Base-by-base conservation (phyloP, 1,140 invertebrate genomes). In the Batillaria attramentaria region DNA sequence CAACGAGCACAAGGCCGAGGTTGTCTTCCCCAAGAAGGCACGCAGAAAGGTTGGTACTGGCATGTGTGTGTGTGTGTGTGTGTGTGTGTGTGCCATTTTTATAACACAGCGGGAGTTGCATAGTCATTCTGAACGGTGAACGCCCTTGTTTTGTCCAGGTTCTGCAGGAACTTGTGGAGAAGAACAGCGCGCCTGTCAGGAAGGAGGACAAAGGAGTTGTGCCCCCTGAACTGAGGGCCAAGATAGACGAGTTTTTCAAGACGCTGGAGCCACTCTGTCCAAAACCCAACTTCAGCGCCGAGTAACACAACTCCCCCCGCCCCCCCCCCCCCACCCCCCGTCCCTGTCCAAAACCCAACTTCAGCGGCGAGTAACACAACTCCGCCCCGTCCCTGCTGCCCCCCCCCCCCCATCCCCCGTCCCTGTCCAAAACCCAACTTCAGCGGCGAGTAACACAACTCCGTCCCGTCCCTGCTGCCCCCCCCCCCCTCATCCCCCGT, bases 241-340 rank as follows among this genome's bases (percentile, higher is more conserved):
- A 62, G 28, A 75, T 75, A 13, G 57, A 75, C 39, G 50, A 62
- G 2, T 75, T 75, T 39, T 75, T 41, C 37, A 42, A 65, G 31
- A 62, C 73, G n/a, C 35, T 75, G 50, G 54, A 75, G 31, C 73
- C 73, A 2, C 62, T 39, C 37, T 75, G 73, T 13, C 73, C 54
- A 24, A 70, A 70, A 46, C 68, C 68, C 4, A 42, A 70, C 39
- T 2, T 70, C 8, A 0, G n/a, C 20, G 39, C 33, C 16, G 68
- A 70, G 13, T 70, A 24, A 69, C 46, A 54, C 46, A 54, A n/a
- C n/a, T n/a, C n/a, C n/a, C n/a, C n/a, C n/a, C n/a, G n/a, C n/a
- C n/a, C n/a, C n/a, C n/a, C n/a, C n/a, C n/a, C n/a, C n/a, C n/a
- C n/a, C n/a, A n/a, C n/a, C n/a, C n/a, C n/a, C n/a, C n/a, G n/a